Conservation (phyloP, 2,797 vertebrate genomes). For the Micromesistius poutassou region DNA sequence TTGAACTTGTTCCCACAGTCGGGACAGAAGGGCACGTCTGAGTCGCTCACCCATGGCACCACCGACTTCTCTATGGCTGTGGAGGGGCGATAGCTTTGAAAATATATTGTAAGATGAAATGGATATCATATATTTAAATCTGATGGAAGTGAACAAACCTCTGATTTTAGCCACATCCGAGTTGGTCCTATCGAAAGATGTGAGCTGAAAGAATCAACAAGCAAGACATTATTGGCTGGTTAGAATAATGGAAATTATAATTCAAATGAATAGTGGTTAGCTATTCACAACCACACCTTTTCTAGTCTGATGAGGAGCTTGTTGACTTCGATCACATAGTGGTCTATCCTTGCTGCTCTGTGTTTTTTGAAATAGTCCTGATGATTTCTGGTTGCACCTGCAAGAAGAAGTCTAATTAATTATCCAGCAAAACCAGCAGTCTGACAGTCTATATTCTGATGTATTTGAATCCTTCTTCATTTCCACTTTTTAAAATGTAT, state of each 20-base stretch:
- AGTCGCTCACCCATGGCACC: conserved; percentile 95
- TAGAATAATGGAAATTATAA: neutral
- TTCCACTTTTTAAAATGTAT: neutral
- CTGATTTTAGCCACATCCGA: conserved; percentile 90
- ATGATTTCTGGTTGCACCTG: conserved; percentile 86
- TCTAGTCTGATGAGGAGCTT: conserved; percentile 97
- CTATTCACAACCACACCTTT: conserved; percentile 76
- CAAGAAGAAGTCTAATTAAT: conserved; percentile 11
- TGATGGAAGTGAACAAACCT: conserved; percentile 72
- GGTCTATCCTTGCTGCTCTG: conserved; percentile 93
- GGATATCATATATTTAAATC: neutral
- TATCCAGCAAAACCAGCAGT: neutral
- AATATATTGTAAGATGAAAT: neutral
- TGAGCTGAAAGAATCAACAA: conserved; percentile 77
- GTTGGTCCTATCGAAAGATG: conserved; percentile 88
- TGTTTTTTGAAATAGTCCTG: conserved; percentile 92
- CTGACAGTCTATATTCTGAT: neutral
- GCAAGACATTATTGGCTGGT: conserved; percentile 3
- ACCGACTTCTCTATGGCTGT: conserved; percentile 92
- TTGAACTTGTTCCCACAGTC: conserved; percentile 95
- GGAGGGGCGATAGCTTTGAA: conserved; percentile 9
- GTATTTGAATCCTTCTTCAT: neutral
- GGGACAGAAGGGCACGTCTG: conserved; percentile 96
- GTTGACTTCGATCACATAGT: conserved; percentile 97
- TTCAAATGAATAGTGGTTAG: neutral